A percentile compares a stretch with the other conserved stretches of the same genome.
Conservation (phyloP, 1,140 invertebrate genomes). For the Trachymyrmex septentrionalis region DNA sequence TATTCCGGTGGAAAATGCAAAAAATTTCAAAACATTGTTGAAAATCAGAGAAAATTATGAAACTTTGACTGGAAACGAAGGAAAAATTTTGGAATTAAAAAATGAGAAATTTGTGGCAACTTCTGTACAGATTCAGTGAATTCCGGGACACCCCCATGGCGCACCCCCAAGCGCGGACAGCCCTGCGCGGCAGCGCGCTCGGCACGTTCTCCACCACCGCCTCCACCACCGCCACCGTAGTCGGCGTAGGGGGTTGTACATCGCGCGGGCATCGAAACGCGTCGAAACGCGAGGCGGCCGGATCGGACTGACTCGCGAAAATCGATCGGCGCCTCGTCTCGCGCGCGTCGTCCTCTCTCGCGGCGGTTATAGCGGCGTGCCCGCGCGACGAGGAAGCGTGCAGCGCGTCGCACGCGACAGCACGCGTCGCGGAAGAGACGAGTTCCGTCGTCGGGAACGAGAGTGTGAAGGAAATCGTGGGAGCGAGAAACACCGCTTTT, state of each 20-base stretch:
- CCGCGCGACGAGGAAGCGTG: conserved; percentile 71
- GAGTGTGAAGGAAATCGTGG: neutral
- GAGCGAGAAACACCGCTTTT: neutral
- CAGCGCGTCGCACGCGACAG: conserved; percentile 64
- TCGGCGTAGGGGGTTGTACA: conserved; percentile 59
- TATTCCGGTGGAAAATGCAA: no score
- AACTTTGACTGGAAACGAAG: no score
- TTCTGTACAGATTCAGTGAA: neutral
- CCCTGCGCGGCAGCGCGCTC: conserved; percentile 53
- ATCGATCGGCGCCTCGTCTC: conserved; percentile 73
- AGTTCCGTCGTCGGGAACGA: neutral
- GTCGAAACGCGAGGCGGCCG: conserved; percentile 72
- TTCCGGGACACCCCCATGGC: conserved; percentile 15
- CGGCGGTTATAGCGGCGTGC: conserved; percentile 46
- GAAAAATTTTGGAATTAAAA: no score
- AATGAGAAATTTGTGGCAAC: no score
- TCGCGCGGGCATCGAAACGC: conserved; percentile 73
- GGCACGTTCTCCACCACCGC: conserved; percentile 43
- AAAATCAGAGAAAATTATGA: no score
- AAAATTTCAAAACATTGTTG: no score
- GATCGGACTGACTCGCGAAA: conserved; percentile 74
- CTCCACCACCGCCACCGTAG: neutral
- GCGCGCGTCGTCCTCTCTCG: conserved; percentile 62
- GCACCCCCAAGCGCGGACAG: conserved; percentile 19
- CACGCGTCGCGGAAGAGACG: conserved; percentile 60